These are phyloP conservation scores for Megastigmus dorsalis DNA, from an alignment of 2,888 invertebrate species.

Conservation along the genomic window DNA sequence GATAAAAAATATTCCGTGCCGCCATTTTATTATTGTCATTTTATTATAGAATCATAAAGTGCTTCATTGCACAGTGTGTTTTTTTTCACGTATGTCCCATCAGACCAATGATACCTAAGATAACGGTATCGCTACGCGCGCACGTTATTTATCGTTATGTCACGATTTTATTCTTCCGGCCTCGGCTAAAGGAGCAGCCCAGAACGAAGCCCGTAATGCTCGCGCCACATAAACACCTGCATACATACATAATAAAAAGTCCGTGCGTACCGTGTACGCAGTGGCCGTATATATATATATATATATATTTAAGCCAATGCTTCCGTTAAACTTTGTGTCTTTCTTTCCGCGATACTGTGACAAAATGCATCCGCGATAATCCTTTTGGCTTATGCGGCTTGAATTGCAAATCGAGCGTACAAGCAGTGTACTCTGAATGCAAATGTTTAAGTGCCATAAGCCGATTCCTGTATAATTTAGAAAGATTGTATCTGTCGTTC, in stretches of 20 bases:
- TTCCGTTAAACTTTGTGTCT: too few relatives aligned
- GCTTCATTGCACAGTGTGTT: too few relatives aligned
- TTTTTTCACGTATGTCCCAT: too few relatives aligned
- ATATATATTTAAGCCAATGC: too few relatives aligned
- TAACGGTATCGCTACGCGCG: conserved; percentile 33
- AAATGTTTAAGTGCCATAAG: neutral
- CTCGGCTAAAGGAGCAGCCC: neutral
- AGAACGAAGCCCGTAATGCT: conserved; percentile 22
- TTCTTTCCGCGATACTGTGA: neutral
- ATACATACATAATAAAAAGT: conserved; percentile 46
- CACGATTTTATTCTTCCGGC: conserved; percentile 49
- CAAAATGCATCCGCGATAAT: neutral
- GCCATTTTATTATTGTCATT: too few relatives aligned
- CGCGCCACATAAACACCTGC: conserved; percentile 18
- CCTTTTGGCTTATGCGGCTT: conserved; percentile 6
- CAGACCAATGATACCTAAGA: neutral
- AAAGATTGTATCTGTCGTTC: too few relatives aligned
- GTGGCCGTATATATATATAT: neutral
- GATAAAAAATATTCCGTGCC: too few relatives aligned
- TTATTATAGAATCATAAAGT: too few relatives aligned
- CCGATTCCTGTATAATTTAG: too few relatives aligned
- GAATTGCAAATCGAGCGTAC: conserved; percentile 8
- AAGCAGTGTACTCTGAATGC: neutral
- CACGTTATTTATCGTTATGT: conserved; percentile 24
- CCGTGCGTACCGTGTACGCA: neutral